These are phyloP conservation scores for Lochmaea capreae DNA, from an alignment of 2,888 invertebrate species.

Conservation along the genomic window DNA sequence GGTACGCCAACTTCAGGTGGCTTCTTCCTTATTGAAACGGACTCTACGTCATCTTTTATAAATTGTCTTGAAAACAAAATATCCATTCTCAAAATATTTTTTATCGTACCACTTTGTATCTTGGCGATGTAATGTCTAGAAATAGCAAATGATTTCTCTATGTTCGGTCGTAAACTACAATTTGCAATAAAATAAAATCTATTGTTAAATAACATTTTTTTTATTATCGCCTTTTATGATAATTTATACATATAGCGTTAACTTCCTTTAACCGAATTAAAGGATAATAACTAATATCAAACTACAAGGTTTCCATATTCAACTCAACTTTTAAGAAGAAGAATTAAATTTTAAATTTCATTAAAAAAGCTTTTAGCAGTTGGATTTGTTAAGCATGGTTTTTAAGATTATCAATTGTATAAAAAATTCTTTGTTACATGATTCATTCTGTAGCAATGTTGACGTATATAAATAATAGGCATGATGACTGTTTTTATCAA, in stretches of 20 bases:
- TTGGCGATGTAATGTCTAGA: not conserved
- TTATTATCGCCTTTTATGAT: not conserved
- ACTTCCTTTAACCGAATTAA: too few species aligned
- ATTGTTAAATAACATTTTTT: not conserved
- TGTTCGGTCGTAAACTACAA: not conserved
- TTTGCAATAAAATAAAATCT: slow-evolving; percentile 2
- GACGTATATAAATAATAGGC: not conserved
- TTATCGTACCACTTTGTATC: not conserved
- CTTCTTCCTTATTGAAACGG: too few species aligned
- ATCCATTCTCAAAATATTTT: not conserved
- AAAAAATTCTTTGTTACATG: not conserved
- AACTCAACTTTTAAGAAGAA: too few species aligned
- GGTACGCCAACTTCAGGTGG: too few species aligned
- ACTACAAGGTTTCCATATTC: too few species aligned
- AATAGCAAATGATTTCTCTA: not conserved
- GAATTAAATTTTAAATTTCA: too few species aligned
- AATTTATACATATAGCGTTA: not conserved
- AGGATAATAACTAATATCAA: too few species aligned
- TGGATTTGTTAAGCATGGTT: not conserved
- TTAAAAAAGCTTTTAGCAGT: too few species aligned
- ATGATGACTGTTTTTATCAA: too few species aligned
- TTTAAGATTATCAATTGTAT: not conserved
- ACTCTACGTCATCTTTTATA: too few species aligned
- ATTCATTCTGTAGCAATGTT: not conserved
- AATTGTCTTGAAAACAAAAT: too few species aligned